Conservation (phyloP, 2,113 vertebrate genomes). For the Camelus dromedarius region DNA sequence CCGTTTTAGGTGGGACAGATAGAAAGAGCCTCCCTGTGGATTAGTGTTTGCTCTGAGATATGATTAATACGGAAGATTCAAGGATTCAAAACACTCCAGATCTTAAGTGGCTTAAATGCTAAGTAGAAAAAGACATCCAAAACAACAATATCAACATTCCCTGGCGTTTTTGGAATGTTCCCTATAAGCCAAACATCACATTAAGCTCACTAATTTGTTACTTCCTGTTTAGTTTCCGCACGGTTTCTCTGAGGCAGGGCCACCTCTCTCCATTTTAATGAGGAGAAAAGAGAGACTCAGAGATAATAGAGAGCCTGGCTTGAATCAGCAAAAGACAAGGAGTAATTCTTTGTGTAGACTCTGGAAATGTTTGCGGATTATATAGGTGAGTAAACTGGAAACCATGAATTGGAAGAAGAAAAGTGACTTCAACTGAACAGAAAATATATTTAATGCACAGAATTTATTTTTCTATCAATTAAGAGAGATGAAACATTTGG, state of each 20-base stretch:
- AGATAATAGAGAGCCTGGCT: neutral
- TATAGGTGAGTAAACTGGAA: neutral
- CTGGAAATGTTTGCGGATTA: neutral
- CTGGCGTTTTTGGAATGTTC: neutral
- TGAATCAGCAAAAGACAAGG: neutral
- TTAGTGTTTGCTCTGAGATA: neutral
- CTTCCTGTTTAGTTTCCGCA: neutral
- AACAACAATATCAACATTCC: neutral
- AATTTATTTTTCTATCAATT: neutral
- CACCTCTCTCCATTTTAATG: too few species aligned
- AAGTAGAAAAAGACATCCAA: neutral
- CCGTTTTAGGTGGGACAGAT: neutral
- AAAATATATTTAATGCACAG: neutral
- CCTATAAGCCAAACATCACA: neutral
- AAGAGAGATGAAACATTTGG: neutral
- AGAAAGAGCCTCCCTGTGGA: neutral
- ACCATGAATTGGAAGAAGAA: neutral
- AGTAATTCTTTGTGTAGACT: neutral
- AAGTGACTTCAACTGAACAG: neutral
- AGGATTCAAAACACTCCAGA: neutral
- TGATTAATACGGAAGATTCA: neutral
- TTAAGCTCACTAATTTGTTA: neutral
- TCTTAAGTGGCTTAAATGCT: neutral
- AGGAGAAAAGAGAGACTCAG: neutral
- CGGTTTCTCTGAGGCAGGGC: neutral